Evolutionary conservation across 2,888 invertebrate genomes (phyloP), one percentile per base, ranked within the genome.

Genomic region (Tuberolachnus salignus): DNA sequence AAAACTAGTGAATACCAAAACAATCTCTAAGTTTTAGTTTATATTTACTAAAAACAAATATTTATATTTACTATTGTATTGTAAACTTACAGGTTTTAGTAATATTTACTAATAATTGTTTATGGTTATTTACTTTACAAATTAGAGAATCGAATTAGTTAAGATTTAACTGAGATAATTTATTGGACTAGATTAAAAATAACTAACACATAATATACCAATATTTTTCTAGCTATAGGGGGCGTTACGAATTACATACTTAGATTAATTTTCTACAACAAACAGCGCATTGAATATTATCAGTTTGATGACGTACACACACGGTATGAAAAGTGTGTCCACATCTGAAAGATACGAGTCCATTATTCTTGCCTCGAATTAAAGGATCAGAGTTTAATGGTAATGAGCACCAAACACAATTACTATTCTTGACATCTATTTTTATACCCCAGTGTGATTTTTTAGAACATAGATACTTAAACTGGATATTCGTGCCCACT

Each of bases 341-440:
- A 83, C 90, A 90, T 75, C 87, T 87, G 84, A 90, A 90, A 67
- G 88, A 87, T 86, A 89, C 89, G 3, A 90, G 84, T 16, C 90
- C 90, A 83, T 88, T 89, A 84, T 89, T 89, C 84, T 88, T 87
- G 46, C 80, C 82, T 51, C 78, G 64, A 44, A 90, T 86, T 63
- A 90, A 83, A 70, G 89, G 87, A 74, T 87, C 87, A 81, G 90
- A 89, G 82, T 88, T 87, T 61, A 90, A 85, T 80, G 89, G 88
- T 83, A 90, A 84, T 70, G 89, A 89, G 83, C 90, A 91, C 80
- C 80, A 82, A 67, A 59, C 81, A 82, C 83, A 84, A 75, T 81
- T 81, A 75, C 81, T 83, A 42, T 81, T 80, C 42, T 83, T 82
- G n/a, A 83, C 42, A 55, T 85, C 84, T 71, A 86, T 84, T 69